Percentiles rank a stretch among this genome's conserved stretches.
Evolutionary conservation across 2,113 vertebrate species (phyloP).

Genomic region (Ursus arctos): DNA sequence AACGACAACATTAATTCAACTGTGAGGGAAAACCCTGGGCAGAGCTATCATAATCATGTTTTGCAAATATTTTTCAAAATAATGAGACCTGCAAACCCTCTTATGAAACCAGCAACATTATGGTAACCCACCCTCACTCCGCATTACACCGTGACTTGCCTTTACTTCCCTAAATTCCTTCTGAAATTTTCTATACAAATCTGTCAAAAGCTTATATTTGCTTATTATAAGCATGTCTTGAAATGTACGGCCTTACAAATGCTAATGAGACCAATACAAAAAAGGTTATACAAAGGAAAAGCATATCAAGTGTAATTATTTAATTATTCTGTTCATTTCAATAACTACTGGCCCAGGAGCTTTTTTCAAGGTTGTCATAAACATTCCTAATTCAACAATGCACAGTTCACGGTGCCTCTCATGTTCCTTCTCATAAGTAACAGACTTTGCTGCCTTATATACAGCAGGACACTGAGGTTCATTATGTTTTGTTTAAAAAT

Average conservation of each 20-base stretch:
- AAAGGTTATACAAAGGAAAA: background rate
- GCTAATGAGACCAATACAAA: background rate
- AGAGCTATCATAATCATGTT: conserved; percentile 18
- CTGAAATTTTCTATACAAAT: background rate
- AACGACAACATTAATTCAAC: conserved; percentile 56
- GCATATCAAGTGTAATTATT: background rate
- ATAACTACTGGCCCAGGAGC: background rate
- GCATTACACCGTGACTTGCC: background rate
- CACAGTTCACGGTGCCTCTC: background rate
- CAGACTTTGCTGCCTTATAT: background rate
- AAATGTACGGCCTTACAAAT: background rate
- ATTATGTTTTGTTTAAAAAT: conserved; percentile 38
- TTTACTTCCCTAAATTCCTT: conserved; percentile 14
- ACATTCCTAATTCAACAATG: background rate
- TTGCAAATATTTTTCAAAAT: conserved; percentile 67
- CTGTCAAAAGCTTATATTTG: background rate
- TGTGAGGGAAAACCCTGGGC: background rate
- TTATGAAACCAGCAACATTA: background rate
- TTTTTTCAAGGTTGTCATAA: background rate
- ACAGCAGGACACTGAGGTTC: background rate
- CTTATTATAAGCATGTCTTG: background rate
- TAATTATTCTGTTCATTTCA: background rate
- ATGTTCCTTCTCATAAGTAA: background rate
- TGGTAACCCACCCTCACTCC: background rate
- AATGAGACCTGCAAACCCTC: background rate